phyloP scores from a whole-genome alignment of 2,113 vertebrate species.

The Ovibos moschatus region DNA sequence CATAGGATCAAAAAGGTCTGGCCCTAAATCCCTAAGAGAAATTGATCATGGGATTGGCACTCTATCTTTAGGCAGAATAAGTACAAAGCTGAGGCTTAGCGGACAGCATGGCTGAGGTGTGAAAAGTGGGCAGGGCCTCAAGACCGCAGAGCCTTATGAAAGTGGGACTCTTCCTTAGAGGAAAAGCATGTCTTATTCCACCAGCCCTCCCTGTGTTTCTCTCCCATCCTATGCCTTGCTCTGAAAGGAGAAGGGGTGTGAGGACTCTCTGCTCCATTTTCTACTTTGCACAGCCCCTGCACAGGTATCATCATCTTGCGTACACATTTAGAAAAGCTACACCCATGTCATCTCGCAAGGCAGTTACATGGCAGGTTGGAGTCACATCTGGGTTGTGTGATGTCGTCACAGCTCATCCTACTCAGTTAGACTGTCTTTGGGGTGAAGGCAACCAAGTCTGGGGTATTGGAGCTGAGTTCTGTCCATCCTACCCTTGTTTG shows the following conservation, averaged over 20 bases:
- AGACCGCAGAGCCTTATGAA: background rate
- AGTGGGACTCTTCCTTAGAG: background rate
- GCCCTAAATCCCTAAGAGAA: background rate
- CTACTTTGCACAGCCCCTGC: background rate
- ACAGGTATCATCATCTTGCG: background rate
- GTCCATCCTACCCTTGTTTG: background rate
- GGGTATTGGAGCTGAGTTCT: background rate
- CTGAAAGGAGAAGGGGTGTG: background rate
- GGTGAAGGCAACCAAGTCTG: background rate
- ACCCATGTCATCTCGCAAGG: background rate
- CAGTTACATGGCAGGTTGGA: rapidly evolving
- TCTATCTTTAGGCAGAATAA: background rate
- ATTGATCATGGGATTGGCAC: background rate
- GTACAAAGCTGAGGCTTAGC: background rate
- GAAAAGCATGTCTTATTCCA: background rate
- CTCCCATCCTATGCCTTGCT: background rate
- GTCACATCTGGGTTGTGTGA: too few species aligned
- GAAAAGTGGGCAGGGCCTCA: background rate
- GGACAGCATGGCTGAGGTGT: background rate
- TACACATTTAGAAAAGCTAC: background rate
- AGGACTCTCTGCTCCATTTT: background rate
- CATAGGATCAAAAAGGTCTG: background rate
- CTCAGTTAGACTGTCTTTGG: background rate
- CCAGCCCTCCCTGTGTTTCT: background rate
- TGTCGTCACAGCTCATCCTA: background rate